These are phyloP conservation scores for Callaeas wilsoni DNA, from an alignment of 2,113 vertebrate genomes.

Conservation along the genomic window DNA sequence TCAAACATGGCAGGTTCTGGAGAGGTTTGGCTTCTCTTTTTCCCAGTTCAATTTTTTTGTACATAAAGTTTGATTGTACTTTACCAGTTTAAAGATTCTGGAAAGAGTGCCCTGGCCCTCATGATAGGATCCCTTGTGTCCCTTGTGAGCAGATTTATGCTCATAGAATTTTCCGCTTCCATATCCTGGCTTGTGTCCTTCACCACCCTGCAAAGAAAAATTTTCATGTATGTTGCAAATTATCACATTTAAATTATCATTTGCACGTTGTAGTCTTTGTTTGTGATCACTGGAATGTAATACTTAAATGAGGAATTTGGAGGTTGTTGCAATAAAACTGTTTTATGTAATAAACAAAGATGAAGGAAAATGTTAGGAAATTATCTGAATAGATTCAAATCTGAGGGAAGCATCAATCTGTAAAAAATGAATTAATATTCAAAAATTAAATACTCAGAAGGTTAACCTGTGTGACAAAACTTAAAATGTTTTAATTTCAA, in stretches of 20 bases:
- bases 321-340: neutral
- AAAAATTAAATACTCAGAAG: neutral
- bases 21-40: neutral
- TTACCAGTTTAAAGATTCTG: conserved; percentile 99
- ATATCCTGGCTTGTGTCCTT: conserved; percentile 78
- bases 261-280: neutral
- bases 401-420: neutral
- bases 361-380: neutral
- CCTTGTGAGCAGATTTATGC: conserved; percentile 81
- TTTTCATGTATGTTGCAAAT: neutral
- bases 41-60: neutral
- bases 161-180: conserved; percentile 74
- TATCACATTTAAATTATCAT: neutral
- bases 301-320: neutral
- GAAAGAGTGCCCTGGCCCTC: conserved; percentile 92
- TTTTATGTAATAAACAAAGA: neutral
- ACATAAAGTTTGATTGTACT: conserved; percentile 17
- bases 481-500: neutral
- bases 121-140: conserved; percentile 83
- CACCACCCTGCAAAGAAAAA: conserved; percentile 75
- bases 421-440: neutral
- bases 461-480: neutral
- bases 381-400: neutral
- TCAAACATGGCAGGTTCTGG: neutral
- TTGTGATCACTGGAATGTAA: neutral